A percentile compares a stretch with the other conserved stretches of the same genome.
Conservation (phyloP, 2,888 invertebrate genomes). For the Timema podura region DNA sequence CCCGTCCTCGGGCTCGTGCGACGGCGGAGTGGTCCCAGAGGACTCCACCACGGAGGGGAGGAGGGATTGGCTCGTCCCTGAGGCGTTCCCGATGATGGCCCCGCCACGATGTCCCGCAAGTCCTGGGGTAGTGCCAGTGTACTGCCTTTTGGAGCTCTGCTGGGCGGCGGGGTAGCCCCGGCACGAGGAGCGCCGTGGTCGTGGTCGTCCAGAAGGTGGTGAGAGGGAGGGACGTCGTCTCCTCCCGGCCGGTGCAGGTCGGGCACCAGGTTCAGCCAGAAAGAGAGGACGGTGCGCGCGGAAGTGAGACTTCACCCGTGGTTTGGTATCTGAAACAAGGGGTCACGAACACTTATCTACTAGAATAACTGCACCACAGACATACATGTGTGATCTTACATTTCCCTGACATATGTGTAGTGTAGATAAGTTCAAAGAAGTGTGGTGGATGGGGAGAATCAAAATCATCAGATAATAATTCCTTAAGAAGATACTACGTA, state of each 20-base stretch:
- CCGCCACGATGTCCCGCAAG: slow-evolving; percentile 46
- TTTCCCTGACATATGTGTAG: too few relatives aligned
- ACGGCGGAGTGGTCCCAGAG: slow-evolving; percentile 31
- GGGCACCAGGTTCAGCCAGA: slow-evolving; percentile 93
- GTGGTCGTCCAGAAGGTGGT: slow-evolving; percentile 78
- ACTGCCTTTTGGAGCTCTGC: slow-evolving; percentile 22
- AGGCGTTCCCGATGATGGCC: slow-evolving; percentile 39
- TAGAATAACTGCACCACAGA: too few relatives aligned
- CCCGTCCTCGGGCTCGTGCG: slow-evolving; percentile 59
- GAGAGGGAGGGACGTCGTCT: slow-evolving; percentile 77
- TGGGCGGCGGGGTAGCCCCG: slow-evolving; percentile 25
- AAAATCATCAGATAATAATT: too few relatives aligned
- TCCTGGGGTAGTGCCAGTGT: slow-evolving; percentile 46
- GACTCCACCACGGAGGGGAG: slow-evolving; percentile 31
- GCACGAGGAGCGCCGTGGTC: slow-evolving; percentile 57
- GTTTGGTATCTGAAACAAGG: slow-evolving; percentile 69
- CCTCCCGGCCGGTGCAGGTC: slow-evolving; percentile 85
- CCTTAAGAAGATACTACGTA: too few relatives aligned
- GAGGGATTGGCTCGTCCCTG: slow-evolving; percentile 34
- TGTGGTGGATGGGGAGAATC: too few relatives aligned
- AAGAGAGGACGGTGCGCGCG: slow-evolving; percentile 87
- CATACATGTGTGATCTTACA: too few relatives aligned
- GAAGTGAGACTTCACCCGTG: slow-evolving; percentile 89
- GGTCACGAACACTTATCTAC: neutral
- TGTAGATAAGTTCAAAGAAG: too few relatives aligned